Conservation (phyloP, 2,888 invertebrate species). For the Drosophila pseudotalamancana region DNA sequence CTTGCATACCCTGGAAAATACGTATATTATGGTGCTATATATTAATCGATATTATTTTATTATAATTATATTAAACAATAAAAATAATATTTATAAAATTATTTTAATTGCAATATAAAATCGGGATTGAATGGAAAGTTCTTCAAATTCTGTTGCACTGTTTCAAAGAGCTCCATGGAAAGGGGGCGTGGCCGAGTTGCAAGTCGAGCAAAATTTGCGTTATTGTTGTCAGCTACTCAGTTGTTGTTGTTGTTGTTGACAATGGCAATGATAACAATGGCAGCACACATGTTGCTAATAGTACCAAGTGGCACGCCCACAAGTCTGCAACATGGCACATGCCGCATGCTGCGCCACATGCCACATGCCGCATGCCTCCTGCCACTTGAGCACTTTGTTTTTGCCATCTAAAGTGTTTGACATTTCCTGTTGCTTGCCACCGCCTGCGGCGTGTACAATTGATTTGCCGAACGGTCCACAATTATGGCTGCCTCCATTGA, state of each 20-base stretch:
- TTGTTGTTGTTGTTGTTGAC: slow-evolving; percentile 46
- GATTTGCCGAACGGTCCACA: slow-evolving; percentile 40
- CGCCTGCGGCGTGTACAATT: slow-evolving; percentile 13
- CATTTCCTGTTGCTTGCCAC: slow-evolving; percentile 55
- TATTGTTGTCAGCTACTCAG: slow-evolving; percentile 10
- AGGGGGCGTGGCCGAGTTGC: background rate
- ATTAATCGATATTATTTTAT: too few species aligned
- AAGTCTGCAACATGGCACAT: slow-evolving; percentile 23
- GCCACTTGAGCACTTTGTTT: slow-evolving; percentile 58
- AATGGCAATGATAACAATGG: slow-evolving; percentile 58
- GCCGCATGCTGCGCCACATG: slow-evolving; percentile 17
- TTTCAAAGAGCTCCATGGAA: background rate
- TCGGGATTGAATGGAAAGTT: too few species aligned
- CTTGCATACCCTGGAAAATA: too few species aligned
- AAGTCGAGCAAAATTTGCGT: slow-evolving; percentile 15
- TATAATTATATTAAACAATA: too few species aligned
- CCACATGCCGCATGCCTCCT: slow-evolving; percentile 4
- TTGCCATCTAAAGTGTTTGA: slow-evolving; percentile 60
- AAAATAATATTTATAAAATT: too few species aligned
- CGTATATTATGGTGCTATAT: too few species aligned
- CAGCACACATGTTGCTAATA: slow-evolving; percentile 38
- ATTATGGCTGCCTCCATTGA: slow-evolving; percentile 35
- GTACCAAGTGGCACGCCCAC: slow-evolving; percentile 29
- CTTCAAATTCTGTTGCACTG: background rate
- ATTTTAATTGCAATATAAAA: too few species aligned